Evolutionary conservation across 2,888 invertebrate species (phyloP), one percentile per base, ranked within the genome.

Genomic region (Silvanus unidentatus): DNA sequence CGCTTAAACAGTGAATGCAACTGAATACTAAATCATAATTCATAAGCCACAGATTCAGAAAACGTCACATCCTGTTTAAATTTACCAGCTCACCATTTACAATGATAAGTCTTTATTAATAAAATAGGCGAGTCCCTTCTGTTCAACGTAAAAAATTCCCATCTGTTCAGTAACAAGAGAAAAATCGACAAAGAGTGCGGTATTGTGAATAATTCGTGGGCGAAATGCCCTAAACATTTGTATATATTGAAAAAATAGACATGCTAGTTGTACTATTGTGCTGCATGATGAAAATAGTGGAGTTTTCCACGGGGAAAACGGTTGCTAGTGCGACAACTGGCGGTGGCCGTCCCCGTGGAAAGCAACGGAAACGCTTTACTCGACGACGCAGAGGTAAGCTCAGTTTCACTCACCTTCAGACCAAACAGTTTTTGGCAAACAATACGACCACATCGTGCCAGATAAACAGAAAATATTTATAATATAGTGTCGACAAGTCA

Each of bases 231-330:
- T 32, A 32, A 16, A 32, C n/a, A 32, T 12, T n/a, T 12, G 32
- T n/a, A 32, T 9, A 15, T n/a, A 37, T 15, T 37, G n/a, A 12
- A 32, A 6, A 11, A 6, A 55, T 47, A 66, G 69, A 69, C 64
- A 78, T 77, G 77, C 75, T 79, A 70, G 73, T 77, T 68, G 71
- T 78, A 65, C 66, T 78, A 54, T 65, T 78, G 72, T 78, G 78
- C 67, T 75, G 77, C 69, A 77, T 78, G 70, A 77, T 78, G 77
- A 79, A 78, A 73, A 74, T 79, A 63, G 75, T 77, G 62, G 77
- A 78, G 69, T 75, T 76, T 63, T 75, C 76, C 55, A 65, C 69
- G 52, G 68, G 70, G 43, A 65, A 58, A 52, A 54, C 62, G 45
- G n/a, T 22, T 8, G 22, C n/a, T n/a, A n/a, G n/a, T n/a, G 32